phyloP scores from a whole-genome alignment of 2,113 vertebrate species.

The Xenopus tropicalis region DNA sequence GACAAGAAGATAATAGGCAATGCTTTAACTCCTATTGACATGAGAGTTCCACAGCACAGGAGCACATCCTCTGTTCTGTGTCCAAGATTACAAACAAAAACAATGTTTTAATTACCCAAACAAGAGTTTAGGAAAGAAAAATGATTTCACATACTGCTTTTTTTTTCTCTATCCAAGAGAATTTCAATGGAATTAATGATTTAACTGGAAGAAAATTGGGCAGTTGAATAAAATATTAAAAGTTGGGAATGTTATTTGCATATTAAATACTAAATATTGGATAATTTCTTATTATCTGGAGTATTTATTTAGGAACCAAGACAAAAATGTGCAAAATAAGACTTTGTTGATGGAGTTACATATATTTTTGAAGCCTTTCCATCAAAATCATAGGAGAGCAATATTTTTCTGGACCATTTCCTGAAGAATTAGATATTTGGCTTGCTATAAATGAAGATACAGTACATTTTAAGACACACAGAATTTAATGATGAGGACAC shows the following conservation, averaged over 20 bases:
- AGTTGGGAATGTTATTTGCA: constrained; percentile 35
- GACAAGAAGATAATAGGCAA: constrained; percentile 50
- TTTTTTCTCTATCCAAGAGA: constrained; percentile 37
- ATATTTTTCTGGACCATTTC: constrained; percentile 12
- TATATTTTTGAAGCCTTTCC: not conserved
- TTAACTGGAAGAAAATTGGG: constrained; percentile 42
- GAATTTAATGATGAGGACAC: too few relatives aligned
- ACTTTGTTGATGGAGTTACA: not conserved
- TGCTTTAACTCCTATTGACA: constrained; percentile 65
- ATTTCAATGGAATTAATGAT: constrained; percentile 49
- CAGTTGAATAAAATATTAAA: constrained; percentile 25
- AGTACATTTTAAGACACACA: too few relatives aligned
- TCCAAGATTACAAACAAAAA: constrained; percentile 58
- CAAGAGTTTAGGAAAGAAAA: constrained; percentile 49
- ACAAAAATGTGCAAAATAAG: constrained; percentile 20
- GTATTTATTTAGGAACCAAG: not conserved
- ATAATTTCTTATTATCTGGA: not conserved
- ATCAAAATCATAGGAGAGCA: constrained; percentile 28
- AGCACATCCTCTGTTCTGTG: constrained; percentile 55
- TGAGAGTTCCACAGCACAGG: constrained; percentile 55
- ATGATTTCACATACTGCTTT: constrained; percentile 44
- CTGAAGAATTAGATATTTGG: not conserved
- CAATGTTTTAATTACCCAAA: constrained; percentile 61
- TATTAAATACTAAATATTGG: constrained; percentile 36
- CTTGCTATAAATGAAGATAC: too few relatives aligned